Conservation (phyloP, 2,113 vertebrate genomes). For the Sinocyclocheilus anshuiensis region DNA sequence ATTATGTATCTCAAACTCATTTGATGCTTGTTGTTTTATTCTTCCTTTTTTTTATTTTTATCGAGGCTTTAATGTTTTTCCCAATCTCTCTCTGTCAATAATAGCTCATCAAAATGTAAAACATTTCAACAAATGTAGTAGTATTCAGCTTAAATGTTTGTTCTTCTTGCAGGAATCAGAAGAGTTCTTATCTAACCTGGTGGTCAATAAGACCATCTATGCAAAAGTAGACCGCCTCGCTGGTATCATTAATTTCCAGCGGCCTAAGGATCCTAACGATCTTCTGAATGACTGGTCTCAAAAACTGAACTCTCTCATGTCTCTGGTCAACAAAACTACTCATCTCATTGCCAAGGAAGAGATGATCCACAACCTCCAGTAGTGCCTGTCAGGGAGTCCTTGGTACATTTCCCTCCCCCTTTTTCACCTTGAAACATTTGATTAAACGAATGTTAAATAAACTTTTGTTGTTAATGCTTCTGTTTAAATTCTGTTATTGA, state of each 20-base stretch:
- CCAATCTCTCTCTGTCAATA: background rate
- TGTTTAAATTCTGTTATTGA: background rate
- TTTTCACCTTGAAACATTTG: background rate
- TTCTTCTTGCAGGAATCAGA: slow-evolving; percentile 87
- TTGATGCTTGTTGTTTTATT: background rate
- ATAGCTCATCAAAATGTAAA: background rate
- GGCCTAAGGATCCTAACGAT: slow-evolving; percentile 97
- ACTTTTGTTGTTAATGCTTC: background rate
- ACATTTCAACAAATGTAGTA: background rate
- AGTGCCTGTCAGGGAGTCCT: slow-evolving; percentile 35
- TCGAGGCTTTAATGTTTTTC: background rate
- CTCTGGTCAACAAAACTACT: slow-evolving; percentile 98
- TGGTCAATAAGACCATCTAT: slow-evolving; percentile 99
- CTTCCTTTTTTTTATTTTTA: background rate
- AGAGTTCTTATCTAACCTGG: slow-evolving; percentile 94
- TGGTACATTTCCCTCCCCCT: background rate
- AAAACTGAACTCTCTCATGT: slow-evolving; percentile 98
- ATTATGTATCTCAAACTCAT: background rate
- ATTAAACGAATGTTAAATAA: background rate
- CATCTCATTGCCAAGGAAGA: slow-evolving; percentile 99
- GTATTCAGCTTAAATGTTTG: background rate
- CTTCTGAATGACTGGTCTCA: slow-evolving; percentile 99
- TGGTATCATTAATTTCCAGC: slow-evolving; percentile 99
- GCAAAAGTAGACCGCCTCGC: slow-evolving; percentile 97
- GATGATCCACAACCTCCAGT: slow-evolving; percentile 98